phyloP scores from a whole-genome alignment of 1,140 invertebrate genomes.

The Phortica variegata region DNA sequence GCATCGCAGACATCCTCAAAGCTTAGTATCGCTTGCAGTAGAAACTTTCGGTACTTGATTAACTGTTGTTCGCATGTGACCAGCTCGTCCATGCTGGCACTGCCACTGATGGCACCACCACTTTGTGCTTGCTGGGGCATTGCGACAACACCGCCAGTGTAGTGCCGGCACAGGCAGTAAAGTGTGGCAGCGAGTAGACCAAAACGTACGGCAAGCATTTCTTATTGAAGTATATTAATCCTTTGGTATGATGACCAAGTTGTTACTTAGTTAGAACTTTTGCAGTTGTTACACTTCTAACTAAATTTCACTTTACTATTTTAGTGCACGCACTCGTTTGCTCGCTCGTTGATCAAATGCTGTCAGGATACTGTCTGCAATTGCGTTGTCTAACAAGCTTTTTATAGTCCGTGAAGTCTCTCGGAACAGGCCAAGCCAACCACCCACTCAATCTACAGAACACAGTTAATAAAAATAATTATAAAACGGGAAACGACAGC shows the following conservation, averaged over 20 bases:
- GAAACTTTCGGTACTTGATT: conserved; percentile 44
- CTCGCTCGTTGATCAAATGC: too few relatives aligned
- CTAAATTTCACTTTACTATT: too few relatives aligned
- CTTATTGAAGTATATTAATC: too few relatives aligned
- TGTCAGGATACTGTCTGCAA: too few relatives aligned
- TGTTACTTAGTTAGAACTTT: background rate
- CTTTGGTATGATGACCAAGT: conserved; percentile 6
- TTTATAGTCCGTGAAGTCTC: conserved; percentile 25
- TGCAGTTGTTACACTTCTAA: too few relatives aligned
- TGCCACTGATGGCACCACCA: too few relatives aligned
- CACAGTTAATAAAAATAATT: conserved; percentile 56
- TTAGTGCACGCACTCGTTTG: too few relatives aligned
- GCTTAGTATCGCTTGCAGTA: conserved; percentile 47
- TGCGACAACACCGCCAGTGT: too few relatives aligned
- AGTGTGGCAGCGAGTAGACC: conserved; percentile 1
- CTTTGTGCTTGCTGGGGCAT: too few relatives aligned
- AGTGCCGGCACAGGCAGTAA: too few relatives aligned
- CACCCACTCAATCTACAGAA: conserved; percentile 5
- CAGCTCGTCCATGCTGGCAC: conserved; percentile 24
- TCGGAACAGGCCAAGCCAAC: background rate
- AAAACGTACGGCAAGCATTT: conserved; percentile 24
- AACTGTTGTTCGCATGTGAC: conserved; percentile 43
- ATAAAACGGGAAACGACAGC: conserved; percentile 46
- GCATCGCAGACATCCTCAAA: conserved; percentile 54
- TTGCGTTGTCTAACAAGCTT: conserved; percentile 7